Percentiles rank a stretch among this genome's conserved stretches.
Conservation (phyloP, 1,140 invertebrate species). For the Harlomillsia oculata region DNA sequence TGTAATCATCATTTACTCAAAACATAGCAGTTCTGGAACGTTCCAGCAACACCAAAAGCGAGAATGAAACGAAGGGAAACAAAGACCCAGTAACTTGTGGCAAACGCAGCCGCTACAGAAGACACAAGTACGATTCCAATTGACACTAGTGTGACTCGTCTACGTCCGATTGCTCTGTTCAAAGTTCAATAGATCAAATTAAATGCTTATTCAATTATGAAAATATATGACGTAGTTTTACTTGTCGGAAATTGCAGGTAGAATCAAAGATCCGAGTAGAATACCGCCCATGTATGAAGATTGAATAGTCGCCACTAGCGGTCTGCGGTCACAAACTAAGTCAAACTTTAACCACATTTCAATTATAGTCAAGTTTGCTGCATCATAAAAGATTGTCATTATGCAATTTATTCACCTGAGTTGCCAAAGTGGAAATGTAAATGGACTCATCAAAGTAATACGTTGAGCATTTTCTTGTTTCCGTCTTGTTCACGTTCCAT, state of each 20-base stretch:
- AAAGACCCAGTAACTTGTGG: conserved; percentile 57
- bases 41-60: conserved; percentile 58
- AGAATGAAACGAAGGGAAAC: conserved; percentile 51
- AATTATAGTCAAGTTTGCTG: not conserved
- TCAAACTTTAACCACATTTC: conserved; percentile 29
- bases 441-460: conserved; percentile 15
- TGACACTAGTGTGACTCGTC: conserved; percentile 10
- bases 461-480: not conserved
- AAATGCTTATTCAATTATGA: not conserved
- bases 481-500: no score
- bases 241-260: conserved; percentile 32
- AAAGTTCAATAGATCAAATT: not conserved
- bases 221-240: not conserved
- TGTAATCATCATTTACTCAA: no score
- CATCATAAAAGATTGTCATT: not conserved
- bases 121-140: conserved; percentile 1
- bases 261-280: conserved; percentile 23
- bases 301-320: conserved; percentile 29
- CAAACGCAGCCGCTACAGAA: conserved; percentile 46
- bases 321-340: conserved; percentile 29
- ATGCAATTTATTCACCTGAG: conserved; percentile 7
- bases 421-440: conserved; percentile 4
- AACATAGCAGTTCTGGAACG: conserved; percentile 61
- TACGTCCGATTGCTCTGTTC: conserved; percentile 17
- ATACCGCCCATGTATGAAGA: conserved; percentile 31